These are phyloP conservation scores for Tetragnatha montana DNA, from an alignment of 2,888 invertebrate genomes.

Conservation along the genomic window DNA sequence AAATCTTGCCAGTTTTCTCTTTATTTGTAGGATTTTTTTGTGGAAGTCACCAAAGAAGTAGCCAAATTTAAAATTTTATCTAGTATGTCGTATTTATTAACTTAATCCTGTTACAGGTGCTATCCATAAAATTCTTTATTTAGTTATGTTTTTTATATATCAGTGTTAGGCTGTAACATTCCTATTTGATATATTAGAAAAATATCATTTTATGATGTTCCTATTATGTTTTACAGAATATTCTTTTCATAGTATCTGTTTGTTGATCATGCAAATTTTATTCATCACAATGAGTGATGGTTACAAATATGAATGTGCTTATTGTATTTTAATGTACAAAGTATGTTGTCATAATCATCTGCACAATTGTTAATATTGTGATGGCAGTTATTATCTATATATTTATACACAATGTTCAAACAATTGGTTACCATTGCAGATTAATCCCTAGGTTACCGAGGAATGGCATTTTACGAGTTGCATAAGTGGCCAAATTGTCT, in stretches of 20 bases:
- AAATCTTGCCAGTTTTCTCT: too few species aligned
- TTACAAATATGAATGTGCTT: constrained; percentile 1
- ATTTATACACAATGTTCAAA: constrained; percentile 24
- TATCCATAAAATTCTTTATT: not conserved
- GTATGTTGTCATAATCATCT: constrained; percentile 22
- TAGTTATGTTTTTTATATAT: not conserved
- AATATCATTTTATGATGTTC: not conserved
- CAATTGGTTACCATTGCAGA: constrained; percentile 27
- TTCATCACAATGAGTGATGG: not conserved
- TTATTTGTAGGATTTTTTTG: too few species aligned
- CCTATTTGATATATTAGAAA: not conserved
- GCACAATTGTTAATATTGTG: constrained; percentile 32
- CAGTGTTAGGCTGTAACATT: not conserved
- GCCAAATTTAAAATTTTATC: too few species aligned
- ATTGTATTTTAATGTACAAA: constrained; percentile 1
- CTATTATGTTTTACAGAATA: not conserved
- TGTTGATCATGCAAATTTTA: not conserved
- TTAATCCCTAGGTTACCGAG: constrained; percentile 27
- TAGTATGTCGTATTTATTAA: too few species aligned
- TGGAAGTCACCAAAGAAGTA: too few species aligned
- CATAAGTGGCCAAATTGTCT: not conserved
- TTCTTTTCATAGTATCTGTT: not conserved
- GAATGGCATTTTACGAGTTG: constrained; percentile 9
- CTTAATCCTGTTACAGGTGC: not conserved
- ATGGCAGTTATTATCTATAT: constrained; percentile 30